Evolutionary conservation across 2,888 invertebrate genomes (phyloP).

Genomic region (Malacosoma neustria): DNA sequence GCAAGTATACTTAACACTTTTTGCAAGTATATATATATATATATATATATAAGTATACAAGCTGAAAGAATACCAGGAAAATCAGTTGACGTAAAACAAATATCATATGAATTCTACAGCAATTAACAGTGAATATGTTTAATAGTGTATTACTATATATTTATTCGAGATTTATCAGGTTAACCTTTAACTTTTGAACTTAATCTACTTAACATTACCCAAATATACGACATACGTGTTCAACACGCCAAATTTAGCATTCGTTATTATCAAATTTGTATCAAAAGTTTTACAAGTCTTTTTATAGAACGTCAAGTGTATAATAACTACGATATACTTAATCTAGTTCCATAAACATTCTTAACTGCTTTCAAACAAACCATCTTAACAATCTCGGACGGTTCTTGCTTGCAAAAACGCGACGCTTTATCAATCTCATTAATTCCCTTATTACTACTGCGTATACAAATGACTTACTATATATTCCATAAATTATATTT

Average conservation of each 20-base stretch:
- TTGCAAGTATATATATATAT: too few species aligned
- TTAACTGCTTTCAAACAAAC: constrained; percentile 22
- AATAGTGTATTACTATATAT: not conserved
- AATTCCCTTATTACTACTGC: constrained; percentile 1
- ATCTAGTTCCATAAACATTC: constrained; percentile 16
- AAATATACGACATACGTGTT: not conserved
- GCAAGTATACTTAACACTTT: too few species aligned
- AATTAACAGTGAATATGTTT: not conserved
- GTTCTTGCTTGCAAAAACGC: constrained; percentile 41
- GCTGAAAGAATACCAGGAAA: not conserved
- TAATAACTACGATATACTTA: not conserved
- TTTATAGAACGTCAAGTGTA: not conserved
- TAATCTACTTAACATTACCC: not conserved
- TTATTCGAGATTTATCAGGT: constrained; percentile 1
- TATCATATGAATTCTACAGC: not conserved
- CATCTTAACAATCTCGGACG: constrained; percentile 62
- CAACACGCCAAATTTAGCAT: not conserved
- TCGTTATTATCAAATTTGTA: not conserved
- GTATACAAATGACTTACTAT: not conserved
- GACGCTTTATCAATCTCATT: not conserved
- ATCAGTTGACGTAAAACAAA: constrained; percentile 13
- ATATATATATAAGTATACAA: not conserved
- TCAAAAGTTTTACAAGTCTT: not conserved
- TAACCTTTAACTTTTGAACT: not conserved
- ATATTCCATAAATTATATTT: not conserved